Conservation (phyloP, 1,140 invertebrate genomes). For the Megalonaias nervosa region DNA sequence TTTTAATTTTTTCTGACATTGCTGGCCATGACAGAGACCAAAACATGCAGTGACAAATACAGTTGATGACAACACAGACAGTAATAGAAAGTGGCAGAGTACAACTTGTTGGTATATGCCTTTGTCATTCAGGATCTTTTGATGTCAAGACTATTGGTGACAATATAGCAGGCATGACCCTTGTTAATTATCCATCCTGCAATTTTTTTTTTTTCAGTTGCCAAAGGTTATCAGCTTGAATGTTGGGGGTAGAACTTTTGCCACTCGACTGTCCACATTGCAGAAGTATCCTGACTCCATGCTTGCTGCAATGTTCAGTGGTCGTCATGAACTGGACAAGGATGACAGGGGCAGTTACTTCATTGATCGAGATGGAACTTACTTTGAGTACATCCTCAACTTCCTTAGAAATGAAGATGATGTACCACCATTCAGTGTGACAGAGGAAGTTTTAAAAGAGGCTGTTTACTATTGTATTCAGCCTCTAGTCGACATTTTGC, state of each 20-base stretch:
- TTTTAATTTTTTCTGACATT: too few species aligned
- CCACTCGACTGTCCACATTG: slow-evolving; percentile 52
- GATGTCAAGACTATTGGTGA: too few species aligned
- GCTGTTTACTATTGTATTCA: slow-evolving; percentile 51
- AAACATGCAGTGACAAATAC: too few species aligned
- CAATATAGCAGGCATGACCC: too few species aligned
- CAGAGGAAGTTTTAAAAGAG: slow-evolving; percentile 43
- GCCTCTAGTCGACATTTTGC: slow-evolving; percentile 38
- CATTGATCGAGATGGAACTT: slow-evolving; percentile 46
- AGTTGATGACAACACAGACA: too few species aligned
- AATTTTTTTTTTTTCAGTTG: slow-evolving; percentile 37
- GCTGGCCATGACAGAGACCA: too few species aligned
- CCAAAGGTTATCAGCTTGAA: slow-evolving; percentile 55
- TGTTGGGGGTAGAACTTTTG: slow-evolving; percentile 56
- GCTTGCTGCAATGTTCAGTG: slow-evolving; percentile 63
- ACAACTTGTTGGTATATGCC: too few species aligned
- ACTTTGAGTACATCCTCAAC: slow-evolving; percentile 53
- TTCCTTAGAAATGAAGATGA: slow-evolving; percentile 48
- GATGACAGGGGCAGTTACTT: slow-evolving; percentile 54
- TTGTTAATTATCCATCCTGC: too few species aligned
- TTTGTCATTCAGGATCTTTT: too few species aligned
- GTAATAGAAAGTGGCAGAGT: too few species aligned
- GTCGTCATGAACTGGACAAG: slow-evolving; percentile 46
- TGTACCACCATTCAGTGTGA: slow-evolving; percentile 38
- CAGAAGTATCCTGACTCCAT: slow-evolving; percentile 53